Conservation (phyloP, 1,140 invertebrate genomes). For the Coptotermes formosanus region DNA sequence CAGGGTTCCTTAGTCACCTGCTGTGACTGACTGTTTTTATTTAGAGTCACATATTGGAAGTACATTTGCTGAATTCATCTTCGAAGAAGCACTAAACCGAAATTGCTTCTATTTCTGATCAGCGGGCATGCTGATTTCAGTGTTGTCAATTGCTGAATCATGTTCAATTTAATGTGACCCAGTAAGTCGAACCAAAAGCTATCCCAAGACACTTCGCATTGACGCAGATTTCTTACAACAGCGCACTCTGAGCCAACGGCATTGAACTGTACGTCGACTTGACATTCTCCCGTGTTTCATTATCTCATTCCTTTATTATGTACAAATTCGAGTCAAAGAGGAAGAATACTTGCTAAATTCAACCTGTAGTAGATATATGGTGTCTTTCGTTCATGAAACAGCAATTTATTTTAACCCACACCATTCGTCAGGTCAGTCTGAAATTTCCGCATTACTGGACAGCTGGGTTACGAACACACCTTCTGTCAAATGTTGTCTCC, state of each 20-base stretch:
- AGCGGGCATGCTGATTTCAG: neutral
- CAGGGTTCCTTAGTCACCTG: too few species aligned
- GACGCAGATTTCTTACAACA: neutral
- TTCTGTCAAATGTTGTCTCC: too few species aligned
- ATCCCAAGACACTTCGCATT: neutral
- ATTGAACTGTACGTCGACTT: neutral
- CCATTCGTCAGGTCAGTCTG: too few species aligned
- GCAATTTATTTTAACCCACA: too few species aligned
- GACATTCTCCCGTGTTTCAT: neutral
- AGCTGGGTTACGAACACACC: too few species aligned
- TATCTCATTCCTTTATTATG: neutral
- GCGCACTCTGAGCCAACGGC: neutral
- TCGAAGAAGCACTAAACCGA: neutral
- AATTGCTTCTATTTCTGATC: neutral
- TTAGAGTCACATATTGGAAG: too few species aligned
- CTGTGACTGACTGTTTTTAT: too few species aligned
- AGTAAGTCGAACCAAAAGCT: neutral
- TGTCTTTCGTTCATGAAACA: neutral
- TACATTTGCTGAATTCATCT: neutral
- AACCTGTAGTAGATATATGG: neutral
- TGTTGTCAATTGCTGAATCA: neutral
- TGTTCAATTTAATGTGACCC: neutral
- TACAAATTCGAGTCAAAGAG: neutral
- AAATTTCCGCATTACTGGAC: too few species aligned
- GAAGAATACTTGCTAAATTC: neutral